These are phyloP conservation scores for Andricus curvator DNA, from an alignment of 2,888 invertebrate genomes.

Conservation along the genomic window DNA sequence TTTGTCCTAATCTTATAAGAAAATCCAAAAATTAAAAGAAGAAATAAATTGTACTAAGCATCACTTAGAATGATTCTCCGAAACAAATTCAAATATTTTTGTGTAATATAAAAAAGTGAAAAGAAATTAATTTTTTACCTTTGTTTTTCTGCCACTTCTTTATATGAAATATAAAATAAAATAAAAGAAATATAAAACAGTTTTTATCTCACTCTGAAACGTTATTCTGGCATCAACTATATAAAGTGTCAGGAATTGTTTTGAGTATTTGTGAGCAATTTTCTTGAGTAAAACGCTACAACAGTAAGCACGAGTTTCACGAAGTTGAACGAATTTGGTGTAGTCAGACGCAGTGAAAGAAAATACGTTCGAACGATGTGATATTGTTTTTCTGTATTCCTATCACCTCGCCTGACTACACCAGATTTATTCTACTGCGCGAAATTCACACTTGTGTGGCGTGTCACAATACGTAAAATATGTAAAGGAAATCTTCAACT, in stretches of 20 bases:
- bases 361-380: constrained; percentile 29
- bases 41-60: too few species aligned
- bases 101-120: neutral
- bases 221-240: neutral
- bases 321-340: constrained; percentile 34
- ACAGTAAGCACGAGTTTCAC: constrained; percentile 9
- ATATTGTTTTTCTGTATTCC: constrained; percentile 40
- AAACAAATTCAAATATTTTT: neutral
- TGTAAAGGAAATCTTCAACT: constrained; percentile 25
- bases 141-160: neutral
- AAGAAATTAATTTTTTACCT: neutral
- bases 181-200: neutral
- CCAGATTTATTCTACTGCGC: constrained; percentile 27
- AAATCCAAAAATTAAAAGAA: too few species aligned
- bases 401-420: constrained; percentile 37
- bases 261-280: constrained; percentile 17
- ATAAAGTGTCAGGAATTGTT: neutral
- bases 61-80: too few species aligned
- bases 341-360: constrained; percentile 22
- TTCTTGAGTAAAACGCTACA: constrained; percentile 1
- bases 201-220: neutral
- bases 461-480: constrained; percentile 32
- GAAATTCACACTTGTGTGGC: constrained; percentile 14
- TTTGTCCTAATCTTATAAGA: too few species aligned
- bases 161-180: neutral